Evolutionary conservation across 2,888 invertebrate genomes (phyloP), one percentile per base, ranked within the genome.

Genomic region (Pterostichus niger): DNA sequence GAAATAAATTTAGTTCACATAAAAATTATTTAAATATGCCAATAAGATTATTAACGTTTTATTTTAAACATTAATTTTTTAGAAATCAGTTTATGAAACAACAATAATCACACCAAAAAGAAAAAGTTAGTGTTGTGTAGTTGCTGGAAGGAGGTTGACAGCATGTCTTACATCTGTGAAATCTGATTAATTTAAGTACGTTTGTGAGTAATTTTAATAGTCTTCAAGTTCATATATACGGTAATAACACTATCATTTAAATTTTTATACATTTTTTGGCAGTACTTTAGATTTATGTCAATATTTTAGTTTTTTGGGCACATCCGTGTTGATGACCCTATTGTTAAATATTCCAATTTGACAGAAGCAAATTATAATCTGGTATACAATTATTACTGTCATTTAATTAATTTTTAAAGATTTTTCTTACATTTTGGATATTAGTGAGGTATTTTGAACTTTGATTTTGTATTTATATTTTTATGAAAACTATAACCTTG

Each of bases 251-350:
- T 61, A 61, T 44, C 35, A 79, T 52, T 17, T 0, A 31, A 49
- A 31, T 79, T 64, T 64, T 24, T 49, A 68, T 13, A 7, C 2
- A 31, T 33, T 64, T 15, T 31, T 7, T 11, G 11, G 7, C 13
- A 10, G 10, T 15, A 68, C 31, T 24, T 46, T 52, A 11, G 33
- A 68, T 46, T 64, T 52, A 15, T 46, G 49, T 68, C 64, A 46
- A 35, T 64, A 52, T 64, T 64, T 64, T 64, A 31, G 44, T 64
- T 79, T 33, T 46, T 56, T 77, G 15, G 35, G 52, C 54, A 56
- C 77, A 77, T 77, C 77, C 77, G 77, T 77, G 77, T 77, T 77
- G 77, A 56, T 77, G 77, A 77, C 77, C 77, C 77, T 77, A 77
- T 75, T 75, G 52, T 75, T 75, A 75, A 71, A 75, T 75, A 13